Percentiles rank a stretch among this genome's conserved stretches.
Evolutionary conservation across 2,888 invertebrate genomes (phyloP).

Genomic region (Trichogramma evanescens): DNA sequence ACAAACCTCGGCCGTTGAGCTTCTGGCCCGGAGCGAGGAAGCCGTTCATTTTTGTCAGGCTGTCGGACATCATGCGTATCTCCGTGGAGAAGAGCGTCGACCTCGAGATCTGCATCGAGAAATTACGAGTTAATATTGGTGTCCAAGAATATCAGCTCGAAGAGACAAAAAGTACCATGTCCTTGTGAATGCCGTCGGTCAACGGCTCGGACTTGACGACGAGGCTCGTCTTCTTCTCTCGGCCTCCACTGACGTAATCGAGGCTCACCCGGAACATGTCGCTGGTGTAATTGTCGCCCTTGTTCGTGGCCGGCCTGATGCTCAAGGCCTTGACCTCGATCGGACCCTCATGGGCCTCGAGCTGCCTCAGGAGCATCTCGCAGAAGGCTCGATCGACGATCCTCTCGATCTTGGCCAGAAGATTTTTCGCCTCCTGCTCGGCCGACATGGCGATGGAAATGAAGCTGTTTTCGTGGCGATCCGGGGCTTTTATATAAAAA

Average conservation of each 20-base stretch:
- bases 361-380: constrained; percentile 33
- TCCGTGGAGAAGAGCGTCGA: constrained; percentile 33
- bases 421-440: not conserved
- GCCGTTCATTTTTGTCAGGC: constrained; percentile 36
- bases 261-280: constrained; percentile 36
- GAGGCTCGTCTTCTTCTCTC: constrained; percentile 30
- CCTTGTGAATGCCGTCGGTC: constrained; percentile 43
- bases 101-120: constrained; percentile 27
- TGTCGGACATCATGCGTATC: constrained; percentile 37
- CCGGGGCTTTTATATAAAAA: too few relatives aligned
- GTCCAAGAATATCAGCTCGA: not conserved
- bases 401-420: not conserved
- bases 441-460: too few relatives aligned
- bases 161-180: constrained; percentile 27
- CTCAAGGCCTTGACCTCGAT: constrained; percentile 32
- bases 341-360: constrained; percentile 29
- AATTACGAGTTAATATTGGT: not conserved
- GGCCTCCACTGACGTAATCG: constrained; percentile 23
- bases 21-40: constrained; percentile 26
- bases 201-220: constrained; percentile 45
- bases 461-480: too few relatives aligned
- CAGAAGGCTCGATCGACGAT: constrained; percentile 25
- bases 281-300: constrained; percentile 44
- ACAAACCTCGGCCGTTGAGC: constrained; percentile 37
- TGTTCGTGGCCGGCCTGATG: constrained; percentile 36